Base-by-base conservation (phyloP, 2,113 vertebrate genomes). In the Melanostigma gelatinosum region DNA sequence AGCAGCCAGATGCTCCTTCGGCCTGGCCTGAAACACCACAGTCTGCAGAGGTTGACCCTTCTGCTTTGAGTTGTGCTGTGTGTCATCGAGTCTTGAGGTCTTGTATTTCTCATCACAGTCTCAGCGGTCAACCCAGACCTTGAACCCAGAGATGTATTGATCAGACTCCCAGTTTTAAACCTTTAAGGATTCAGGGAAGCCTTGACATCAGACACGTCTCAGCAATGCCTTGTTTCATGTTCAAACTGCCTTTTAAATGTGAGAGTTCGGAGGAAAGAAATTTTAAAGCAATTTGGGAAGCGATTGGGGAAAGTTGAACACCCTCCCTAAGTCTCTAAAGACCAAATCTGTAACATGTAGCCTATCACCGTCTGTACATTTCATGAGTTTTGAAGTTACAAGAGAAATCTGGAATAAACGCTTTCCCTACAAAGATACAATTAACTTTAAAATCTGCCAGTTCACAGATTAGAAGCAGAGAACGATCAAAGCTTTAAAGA, bases 1-100 rank as follows among this genome's bases (percentile, higher is more conserved):
- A 71, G 50, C 60, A 71, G 79, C 80, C 80, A 87, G 78, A 85
- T 79, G 88, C 74, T 82, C 42, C 63, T 61, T 69, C 69, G 77
- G 62, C 65, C 60, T 40, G 57, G 36, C 18, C 65, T 71, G 10
- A 84, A 87, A 77, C 78, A 52, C 46, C 54, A 54, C 66, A 54
- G 70, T 78, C 68, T 65, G 66, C 72, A 52, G 54, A 29, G 38
- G 48, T 12, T 72, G 46, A 65, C 20, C 54, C 67, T 70, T 12
- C 32, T 29, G 20, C 12, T 80, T 42, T 64, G 16, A 65, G 40
- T 73, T 79, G 13, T 50, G 34, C 50, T 50, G 16, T 62, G 36
- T 50, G 32, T 75, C 76, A 57, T 67, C 50, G 65, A 83, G 75
- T 72, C 60, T 18, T 72, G 62, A 68, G 18, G 72, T 74, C 46